phyloP scores from a whole-genome alignment of 2,888 invertebrate species.

The Schizaphis graminum region DNA sequence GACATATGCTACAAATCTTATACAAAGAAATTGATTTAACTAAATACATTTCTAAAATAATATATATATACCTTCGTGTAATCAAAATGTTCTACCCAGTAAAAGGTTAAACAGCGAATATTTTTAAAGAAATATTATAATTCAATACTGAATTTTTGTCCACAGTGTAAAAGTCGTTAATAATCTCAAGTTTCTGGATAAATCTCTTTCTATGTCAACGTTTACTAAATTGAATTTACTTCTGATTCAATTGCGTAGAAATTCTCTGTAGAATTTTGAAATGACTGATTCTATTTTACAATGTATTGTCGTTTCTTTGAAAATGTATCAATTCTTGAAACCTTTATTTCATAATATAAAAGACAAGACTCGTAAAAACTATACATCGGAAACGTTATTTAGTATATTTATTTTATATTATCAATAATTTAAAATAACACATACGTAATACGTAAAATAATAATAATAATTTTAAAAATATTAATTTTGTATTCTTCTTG shows the following conservation, averaged over 20 bases:
- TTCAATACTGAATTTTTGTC: neutral
- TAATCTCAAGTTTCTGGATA: neutral
- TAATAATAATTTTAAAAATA: neutral
- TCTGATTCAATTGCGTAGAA: neutral
- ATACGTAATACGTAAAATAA: neutral
- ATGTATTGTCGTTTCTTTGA: neutral
- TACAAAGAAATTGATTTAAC: neutral
- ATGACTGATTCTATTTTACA: slow-evolving; percentile 33
- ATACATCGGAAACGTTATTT: neutral
- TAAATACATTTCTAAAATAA: neutral
- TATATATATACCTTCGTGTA: neutral
- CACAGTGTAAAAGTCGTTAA: neutral
- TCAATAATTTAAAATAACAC: neutral
- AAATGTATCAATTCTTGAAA: slow-evolving; percentile 19
- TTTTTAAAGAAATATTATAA: neutral
- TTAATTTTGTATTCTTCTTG: neutral
- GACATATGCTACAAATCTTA: neutral
- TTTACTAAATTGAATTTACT: slow-evolving; percentile 17
- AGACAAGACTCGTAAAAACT: neutral
- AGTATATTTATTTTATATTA: neutral
- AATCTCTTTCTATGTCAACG: neutral
- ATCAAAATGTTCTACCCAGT: neutral
- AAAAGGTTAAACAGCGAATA: neutral
- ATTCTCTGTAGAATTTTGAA: neutral
- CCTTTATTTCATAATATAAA: neutral